Evolutionary conservation across 2,113 vertebrate genomes (phyloP).

Genomic region (Gadus chalcogrammus): DNA sequence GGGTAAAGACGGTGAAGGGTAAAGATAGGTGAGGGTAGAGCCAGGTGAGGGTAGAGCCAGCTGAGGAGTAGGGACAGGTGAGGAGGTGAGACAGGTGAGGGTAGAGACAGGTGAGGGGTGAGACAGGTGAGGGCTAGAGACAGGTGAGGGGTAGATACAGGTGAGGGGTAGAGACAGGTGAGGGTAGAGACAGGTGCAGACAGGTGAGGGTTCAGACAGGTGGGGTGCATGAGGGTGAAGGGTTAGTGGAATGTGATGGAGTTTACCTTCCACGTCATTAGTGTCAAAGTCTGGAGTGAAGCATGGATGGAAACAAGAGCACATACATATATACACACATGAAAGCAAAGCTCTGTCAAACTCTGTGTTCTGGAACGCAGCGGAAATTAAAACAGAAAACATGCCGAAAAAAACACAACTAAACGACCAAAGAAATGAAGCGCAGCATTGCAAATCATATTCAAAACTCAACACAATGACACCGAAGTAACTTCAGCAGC

Average conservation of each 20-base stretch:
- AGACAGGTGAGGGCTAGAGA: too few relatives aligned
- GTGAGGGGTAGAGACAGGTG: too few relatives aligned
- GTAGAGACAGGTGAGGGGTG: too few relatives aligned
- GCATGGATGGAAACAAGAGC: constrained; percentile 75
- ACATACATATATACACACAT: constrained; percentile 58
- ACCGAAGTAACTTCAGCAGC: constrained; percentile 30
- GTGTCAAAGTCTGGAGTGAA: constrained; percentile 72
- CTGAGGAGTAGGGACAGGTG: not conserved
- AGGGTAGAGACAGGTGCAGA: not conserved
- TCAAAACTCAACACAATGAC: constrained; percentile 33
- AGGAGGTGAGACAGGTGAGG: not conserved
- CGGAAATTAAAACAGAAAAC: not conserved
- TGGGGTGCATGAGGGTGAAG: constrained; percentile 37
- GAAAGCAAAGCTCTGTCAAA: constrained; percentile 46
- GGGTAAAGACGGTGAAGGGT: too few relatives aligned
- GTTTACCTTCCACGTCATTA: constrained; percentile 77
- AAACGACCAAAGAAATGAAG: not conserved
- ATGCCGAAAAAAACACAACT: not conserved
- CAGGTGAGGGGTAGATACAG: too few relatives aligned
- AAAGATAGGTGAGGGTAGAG: too few relatives aligned
- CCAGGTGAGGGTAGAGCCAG: too few relatives aligned
- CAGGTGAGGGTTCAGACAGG: constrained; percentile 43
- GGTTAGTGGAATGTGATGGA: constrained; percentile 53
- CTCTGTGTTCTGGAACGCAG: constrained; percentile 11
- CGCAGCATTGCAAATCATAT: constrained; percentile 21